phyloP scores from a whole-genome alignment of 1,140 invertebrate genomes.

The Lepeophtheirus salmonis region DNA sequence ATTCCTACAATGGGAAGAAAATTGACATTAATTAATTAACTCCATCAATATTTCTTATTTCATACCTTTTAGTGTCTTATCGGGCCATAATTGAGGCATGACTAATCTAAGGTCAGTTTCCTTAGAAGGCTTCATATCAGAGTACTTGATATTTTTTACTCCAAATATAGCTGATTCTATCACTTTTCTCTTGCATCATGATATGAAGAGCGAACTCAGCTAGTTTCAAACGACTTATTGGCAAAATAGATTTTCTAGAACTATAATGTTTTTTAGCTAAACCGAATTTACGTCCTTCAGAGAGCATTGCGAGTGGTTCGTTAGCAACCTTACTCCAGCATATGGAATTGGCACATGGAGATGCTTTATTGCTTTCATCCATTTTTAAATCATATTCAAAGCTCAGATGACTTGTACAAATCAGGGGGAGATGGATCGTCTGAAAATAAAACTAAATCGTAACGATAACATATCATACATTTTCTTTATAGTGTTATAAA shows the following conservation, averaged over 20 bases:
- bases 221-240: not conserved
- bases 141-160: no score
- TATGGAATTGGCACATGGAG: not conserved
- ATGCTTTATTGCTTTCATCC: not conserved
- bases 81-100: not conserved
- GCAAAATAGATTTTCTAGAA: not conserved
- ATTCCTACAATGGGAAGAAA: no score
- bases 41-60: no score
- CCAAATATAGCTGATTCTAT: not conserved
- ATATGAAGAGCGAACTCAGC: not conserved
- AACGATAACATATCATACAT: no score
- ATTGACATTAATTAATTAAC: no score
- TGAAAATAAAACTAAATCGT: no score
- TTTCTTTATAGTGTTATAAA: no score
- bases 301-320: not conserved
- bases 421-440: no score
- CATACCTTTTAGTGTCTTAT: no score
- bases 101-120: not conserved
- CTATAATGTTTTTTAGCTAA: not conserved
- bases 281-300: not conserved
- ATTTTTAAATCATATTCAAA: not conserved
- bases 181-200: not conserved
- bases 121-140: not conserved
- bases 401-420: not conserved
- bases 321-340: not conserved